These are phyloP conservation scores for Saccopteryx leptura DNA, from an alignment of 2,113 vertebrate genomes.

Conservation along the genomic window DNA sequence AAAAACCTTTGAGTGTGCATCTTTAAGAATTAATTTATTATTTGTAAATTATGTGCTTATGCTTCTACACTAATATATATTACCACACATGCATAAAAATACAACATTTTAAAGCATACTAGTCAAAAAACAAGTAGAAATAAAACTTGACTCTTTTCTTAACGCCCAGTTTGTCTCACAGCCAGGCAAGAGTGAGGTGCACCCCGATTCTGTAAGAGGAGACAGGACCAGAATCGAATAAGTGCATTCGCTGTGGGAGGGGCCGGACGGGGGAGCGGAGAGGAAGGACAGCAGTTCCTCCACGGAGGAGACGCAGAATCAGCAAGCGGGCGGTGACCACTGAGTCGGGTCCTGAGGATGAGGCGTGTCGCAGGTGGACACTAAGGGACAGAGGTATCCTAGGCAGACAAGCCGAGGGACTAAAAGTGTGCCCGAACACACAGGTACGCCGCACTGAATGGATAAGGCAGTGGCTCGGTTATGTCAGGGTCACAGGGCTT, in stretches of 20 bases:
- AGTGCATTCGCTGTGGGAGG: background rate
- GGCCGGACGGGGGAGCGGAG: fast-evolving
- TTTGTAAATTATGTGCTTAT: background rate
- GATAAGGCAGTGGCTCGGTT: background rate
- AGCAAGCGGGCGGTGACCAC: background rate
- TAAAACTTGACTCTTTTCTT: background rate
- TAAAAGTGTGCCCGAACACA: background rate
- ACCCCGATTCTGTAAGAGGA: background rate
- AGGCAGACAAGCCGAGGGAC: background rate
- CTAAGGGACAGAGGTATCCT: background rate
- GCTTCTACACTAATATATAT: background rate
- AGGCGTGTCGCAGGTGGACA: background rate
- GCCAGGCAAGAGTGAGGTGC: background rate
- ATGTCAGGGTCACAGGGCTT: background rate
- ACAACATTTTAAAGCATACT: background rate
- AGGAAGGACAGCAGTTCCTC: background rate
- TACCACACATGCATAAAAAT: background rate
- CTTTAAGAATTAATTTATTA: background rate
- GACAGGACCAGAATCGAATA: background rate
- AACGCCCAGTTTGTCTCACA: background rate
- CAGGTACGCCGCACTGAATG: background rate
- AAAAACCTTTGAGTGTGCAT: background rate
- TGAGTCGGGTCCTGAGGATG: background rate
- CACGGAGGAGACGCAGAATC: background rate
- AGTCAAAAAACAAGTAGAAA: background rate